phyloP scores from a whole-genome alignment of 2,888 invertebrate species.

The Sialis fuliginosa region DNA sequence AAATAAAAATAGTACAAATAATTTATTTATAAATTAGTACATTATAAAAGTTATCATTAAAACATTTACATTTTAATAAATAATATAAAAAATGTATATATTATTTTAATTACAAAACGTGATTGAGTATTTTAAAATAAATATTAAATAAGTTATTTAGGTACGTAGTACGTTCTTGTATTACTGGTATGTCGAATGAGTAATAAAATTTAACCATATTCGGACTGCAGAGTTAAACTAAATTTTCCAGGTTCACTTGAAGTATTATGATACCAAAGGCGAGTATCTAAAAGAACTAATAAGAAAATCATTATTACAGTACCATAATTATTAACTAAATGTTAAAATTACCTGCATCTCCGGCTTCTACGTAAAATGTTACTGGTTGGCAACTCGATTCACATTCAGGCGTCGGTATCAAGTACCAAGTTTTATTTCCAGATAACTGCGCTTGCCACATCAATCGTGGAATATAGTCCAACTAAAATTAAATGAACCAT shows the following conservation, averaged over 20 bases:
- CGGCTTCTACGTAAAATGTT: conserved; percentile 63
- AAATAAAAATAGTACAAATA: no score
- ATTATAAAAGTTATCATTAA: no score
- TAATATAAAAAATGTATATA: no score
- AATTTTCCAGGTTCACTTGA: conserved; percentile 63
- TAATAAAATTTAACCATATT: conserved; percentile 49
- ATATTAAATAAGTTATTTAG: no score
- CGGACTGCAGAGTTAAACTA: conserved; percentile 78
- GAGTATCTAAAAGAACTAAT: conserved; percentile 71
- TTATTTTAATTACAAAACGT: no score
- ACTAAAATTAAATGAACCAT: conserved; percentile 29
- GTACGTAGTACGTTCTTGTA: no score
- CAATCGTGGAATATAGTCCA: conserved; percentile 77
- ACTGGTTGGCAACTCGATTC: conserved; percentile 56
- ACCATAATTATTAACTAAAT: neutral
- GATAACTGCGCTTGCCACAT: conserved; percentile 89
- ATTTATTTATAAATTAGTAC: no score
- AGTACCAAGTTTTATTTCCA: conserved; percentile 70
- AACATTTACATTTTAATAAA: no score
- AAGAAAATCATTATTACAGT: conserved; percentile 9
- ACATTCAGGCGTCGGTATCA: conserved; percentile 77
- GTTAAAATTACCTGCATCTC: conserved; percentile 53
- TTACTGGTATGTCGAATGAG: no score
- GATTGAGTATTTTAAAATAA: no score
- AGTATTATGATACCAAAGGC: conserved; percentile 84